A percentile compares a stretch with the other conserved stretches of the same genome.
Conservation (phyloP, 2,113 vertebrate genomes). For the Beaufortia kweichowensis region DNA sequence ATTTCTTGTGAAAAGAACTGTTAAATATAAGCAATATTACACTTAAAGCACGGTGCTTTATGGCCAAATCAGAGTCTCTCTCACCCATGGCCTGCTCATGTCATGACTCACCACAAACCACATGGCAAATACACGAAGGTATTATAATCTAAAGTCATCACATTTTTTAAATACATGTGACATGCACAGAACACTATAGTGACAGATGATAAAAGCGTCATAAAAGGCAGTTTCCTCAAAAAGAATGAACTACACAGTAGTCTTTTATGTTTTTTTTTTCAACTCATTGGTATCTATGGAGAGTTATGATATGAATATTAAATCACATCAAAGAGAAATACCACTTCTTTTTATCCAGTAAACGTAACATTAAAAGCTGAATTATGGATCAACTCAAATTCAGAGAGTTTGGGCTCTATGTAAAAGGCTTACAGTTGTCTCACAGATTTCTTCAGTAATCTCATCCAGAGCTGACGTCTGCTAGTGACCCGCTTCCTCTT, state of each 20-base stretch:
- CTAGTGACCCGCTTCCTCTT: conserved; percentile 34
- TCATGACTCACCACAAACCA: neutral
- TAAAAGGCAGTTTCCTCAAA: conserved; percentile 19
- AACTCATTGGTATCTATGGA: conserved; percentile 15
- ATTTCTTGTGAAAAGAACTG: too few relatives aligned
- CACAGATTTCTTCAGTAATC: conserved; percentile 42
- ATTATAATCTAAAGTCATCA: conserved; percentile 27
- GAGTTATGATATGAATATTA: conserved; percentile 37
- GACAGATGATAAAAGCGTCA: neutral
- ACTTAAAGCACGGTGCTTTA: too few relatives aligned
- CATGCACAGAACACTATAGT: neutral
- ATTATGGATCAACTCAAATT: conserved; percentile 39
- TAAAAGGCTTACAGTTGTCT: conserved; percentile 47
- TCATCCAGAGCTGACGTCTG: conserved; percentile 34
- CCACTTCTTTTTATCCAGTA: conserved; percentile 3
- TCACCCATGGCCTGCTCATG: neutral
- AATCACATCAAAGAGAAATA: conserved; percentile 37
- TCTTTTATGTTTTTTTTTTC: conserved; percentile 36
- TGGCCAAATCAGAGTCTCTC: too few relatives aligned
- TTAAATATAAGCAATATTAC: too few relatives aligned
- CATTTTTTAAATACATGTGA: conserved; percentile 2
- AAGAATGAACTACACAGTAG: conserved; percentile 10
- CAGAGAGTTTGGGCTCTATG: conserved; percentile 36
- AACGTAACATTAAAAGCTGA: conserved; percentile 31
- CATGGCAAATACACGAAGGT: conserved; percentile 16